A percentile compares a stretch with the other conserved stretches of the same genome.
Evolutionary conservation across 2,888 invertebrate species (phyloP).

Genomic region (Rutpela maculata): DNA sequence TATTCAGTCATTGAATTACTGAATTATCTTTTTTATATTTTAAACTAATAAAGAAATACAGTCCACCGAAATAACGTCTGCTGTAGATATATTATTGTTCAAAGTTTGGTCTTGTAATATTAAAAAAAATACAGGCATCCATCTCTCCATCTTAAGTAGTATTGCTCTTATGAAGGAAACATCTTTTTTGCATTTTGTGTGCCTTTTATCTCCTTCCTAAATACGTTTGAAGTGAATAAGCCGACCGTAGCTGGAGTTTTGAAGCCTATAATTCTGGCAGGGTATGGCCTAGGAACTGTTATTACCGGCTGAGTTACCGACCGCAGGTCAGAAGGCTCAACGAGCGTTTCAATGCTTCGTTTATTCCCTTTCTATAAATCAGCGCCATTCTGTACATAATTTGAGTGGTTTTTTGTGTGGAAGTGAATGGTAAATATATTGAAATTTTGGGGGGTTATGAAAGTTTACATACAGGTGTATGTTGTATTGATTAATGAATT

Average conservation of each 20-base stretch:
- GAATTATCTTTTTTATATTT: too few relatives aligned
- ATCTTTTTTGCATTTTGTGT: slow-evolving; percentile 42
- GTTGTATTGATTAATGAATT: too few relatives aligned
- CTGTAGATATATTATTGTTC: too few relatives aligned
- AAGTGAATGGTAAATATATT: slow-evolving; percentile 15
- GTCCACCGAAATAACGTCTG: too few relatives aligned
- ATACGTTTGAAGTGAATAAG: slow-evolving; percentile 47
- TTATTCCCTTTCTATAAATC: slow-evolving; percentile 52
- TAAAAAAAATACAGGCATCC: not conserved
- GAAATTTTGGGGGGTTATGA: slow-evolving; percentile 1
- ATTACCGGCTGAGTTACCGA: slow-evolving; percentile 48
- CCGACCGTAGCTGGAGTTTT: slow-evolving; percentile 39
- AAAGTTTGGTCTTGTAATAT: too few relatives aligned
- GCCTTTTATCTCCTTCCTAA: slow-evolving; percentile 40
- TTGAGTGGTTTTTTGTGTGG: slow-evolving; percentile 45
- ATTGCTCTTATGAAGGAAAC: slow-evolving; percentile 32
- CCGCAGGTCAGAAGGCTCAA: slow-evolving; percentile 48
- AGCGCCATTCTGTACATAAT: slow-evolving; percentile 49
- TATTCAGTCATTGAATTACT: too few relatives aligned
- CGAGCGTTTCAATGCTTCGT: slow-evolving; percentile 55
- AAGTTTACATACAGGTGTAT: not conserved
- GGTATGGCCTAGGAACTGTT: slow-evolving; percentile 44
- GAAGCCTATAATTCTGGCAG: slow-evolving; percentile 45
- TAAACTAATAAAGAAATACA: too few relatives aligned
- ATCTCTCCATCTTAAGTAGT: slow-evolving; percentile 4